A percentile compares a stretch with the other conserved stretches of the same genome.
Evolutionary conservation across 2,113 vertebrate genomes (phyloP).

Genomic region (Mesitornis unicolor): DNA sequence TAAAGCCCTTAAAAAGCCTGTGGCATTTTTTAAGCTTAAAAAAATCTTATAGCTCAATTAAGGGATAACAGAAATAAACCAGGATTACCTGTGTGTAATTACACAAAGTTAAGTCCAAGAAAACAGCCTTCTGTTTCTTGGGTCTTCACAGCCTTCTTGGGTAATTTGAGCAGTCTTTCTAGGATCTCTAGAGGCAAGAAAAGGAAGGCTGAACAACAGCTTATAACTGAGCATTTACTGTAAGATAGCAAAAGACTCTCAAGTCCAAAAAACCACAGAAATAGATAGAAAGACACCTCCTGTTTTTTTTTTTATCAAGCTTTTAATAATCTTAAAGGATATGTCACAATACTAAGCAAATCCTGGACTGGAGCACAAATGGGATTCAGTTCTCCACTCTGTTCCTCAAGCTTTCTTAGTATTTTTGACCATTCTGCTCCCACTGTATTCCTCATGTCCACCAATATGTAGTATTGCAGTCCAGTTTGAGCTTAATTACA

Average conservation of each 20-base stretch:
- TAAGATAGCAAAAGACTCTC: not conserved
- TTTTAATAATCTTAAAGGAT: not conserved
- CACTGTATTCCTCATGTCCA: not conserved
- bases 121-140: slow-evolving; percentile 9
- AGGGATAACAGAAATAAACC: slow-evolving; percentile 60
- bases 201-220: not conserved
- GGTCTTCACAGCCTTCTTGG: not conserved
- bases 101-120: slow-evolving; percentile 24
- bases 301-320: not conserved
- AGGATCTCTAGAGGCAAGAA: not conserved
- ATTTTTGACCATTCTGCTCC: not conserved
- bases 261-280: not conserved
- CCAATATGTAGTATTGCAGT: not conserved
- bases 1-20: not conserved
- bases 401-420: not conserved
- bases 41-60: slow-evolving; percentile 42
- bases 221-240: not conserved
- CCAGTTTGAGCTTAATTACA: not conserved
- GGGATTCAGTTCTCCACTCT: not conserved
- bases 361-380: not conserved
- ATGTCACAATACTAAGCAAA: not conserved
- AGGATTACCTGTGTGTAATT: slow-evolving; percentile 41
- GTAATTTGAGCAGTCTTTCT: not conserved
- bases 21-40: slow-evolving; percentile 43
- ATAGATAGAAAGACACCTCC: not conserved